Evolutionary conservation across 2,797 vertebrate genomes (phyloP).

Genomic region (Danio choprae): DNA sequence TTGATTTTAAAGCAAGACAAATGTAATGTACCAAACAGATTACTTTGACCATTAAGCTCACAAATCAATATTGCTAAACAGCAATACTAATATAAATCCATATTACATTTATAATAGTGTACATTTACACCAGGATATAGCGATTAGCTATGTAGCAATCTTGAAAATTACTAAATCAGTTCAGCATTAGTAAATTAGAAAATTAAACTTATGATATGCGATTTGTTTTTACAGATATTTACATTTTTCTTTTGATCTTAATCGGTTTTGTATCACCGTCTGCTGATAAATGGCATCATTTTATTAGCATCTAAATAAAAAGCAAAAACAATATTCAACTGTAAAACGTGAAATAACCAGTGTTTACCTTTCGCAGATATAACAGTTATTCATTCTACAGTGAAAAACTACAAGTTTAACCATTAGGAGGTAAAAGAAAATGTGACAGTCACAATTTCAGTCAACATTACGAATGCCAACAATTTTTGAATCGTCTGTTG

Average conservation of each 20-base stretch:
- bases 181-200: background rate
- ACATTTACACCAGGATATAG: background rate
- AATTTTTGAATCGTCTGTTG: too few species aligned
- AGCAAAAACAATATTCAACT: background rate
- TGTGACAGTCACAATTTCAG: too few species aligned
- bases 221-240: background rate
- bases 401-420: too few species aligned
- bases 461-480: too few species aligned
- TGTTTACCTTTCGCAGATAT: too few species aligned
- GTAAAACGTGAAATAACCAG: too few species aligned
- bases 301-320: background rate
- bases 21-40: background rate
- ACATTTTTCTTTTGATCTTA: too few species aligned
- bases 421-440: too few species aligned
- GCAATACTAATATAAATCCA: too few species aligned
- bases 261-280: background rate
- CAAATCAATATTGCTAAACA: background rate
- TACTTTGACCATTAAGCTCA: background rate
- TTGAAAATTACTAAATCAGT: background rate
- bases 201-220: background rate
- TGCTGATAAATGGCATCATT: background rate
- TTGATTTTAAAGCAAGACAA: too few species aligned
- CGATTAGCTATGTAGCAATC: too few species aligned
- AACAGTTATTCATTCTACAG: background rate
- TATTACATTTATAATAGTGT: background rate